Evolutionary conservation across 2,797 vertebrate species (phyloP).

Genomic region (Delichon dasypus): DNA sequence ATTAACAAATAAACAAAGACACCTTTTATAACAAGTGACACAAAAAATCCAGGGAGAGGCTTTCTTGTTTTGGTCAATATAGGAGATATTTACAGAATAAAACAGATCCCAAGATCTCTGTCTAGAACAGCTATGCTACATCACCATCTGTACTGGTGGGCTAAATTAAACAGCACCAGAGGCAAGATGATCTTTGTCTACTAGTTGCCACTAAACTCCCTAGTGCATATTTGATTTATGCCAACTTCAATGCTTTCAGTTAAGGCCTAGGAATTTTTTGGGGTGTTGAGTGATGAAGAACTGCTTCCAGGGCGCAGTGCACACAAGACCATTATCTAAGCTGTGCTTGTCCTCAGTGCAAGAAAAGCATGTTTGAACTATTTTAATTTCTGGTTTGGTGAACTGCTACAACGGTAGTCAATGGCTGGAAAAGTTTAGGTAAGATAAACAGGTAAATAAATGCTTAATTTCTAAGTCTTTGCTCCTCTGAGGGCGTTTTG

Average conservation of each 20-base stretch:
- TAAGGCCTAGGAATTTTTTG: neutral
- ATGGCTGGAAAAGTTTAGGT: neutral
- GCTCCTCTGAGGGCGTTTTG: neutral
- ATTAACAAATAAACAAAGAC: neutral
- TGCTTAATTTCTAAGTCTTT: neutral
- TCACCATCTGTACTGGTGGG: neutral
- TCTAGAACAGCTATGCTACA: neutral
- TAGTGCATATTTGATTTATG: neutral
- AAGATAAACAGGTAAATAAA: neutral
- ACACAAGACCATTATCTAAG: neutral
- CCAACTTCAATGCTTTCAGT: neutral
- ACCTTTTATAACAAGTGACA: rapidly evolving
- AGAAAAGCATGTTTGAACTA: neutral
- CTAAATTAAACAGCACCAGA: neutral
- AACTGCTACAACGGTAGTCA: neutral
- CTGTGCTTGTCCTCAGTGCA: neutral
- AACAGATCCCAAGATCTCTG: neutral
- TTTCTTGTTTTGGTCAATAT: neutral
- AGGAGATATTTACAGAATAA: neutral
- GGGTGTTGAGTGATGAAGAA: neutral
- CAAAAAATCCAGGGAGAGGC: neutral
- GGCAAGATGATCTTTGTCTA: neutral
- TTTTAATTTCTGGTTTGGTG: neutral
- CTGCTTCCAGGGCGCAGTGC: neutral
- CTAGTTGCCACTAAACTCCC: neutral